Percentiles rank a stretch among this genome's conserved stretches.
Evolutionary conservation across 1,140 invertebrate species (phyloP).

Genomic region (Dreissena polymorpha): DNA sequence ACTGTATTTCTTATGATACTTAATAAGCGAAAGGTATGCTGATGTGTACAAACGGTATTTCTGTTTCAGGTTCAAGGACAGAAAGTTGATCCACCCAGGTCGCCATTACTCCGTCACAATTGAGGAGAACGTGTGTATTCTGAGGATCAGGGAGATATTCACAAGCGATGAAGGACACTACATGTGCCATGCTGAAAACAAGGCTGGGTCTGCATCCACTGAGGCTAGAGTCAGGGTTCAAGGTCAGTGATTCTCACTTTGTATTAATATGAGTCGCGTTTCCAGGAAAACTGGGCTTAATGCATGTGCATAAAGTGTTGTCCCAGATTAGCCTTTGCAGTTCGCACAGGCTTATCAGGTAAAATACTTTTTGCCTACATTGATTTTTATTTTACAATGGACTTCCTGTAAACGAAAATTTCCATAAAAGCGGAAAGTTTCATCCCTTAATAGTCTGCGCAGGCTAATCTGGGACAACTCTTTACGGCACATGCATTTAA

Average conservation of each 20-base stretch:
- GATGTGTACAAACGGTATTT: not conserved
- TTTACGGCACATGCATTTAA: no score
- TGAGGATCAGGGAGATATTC: conserved; percentile 71
- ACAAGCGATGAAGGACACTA: conserved; percentile 98
- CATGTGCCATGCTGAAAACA: conserved; percentile 98
- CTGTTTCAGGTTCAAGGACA: conserved; percentile 74
- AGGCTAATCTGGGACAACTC: no score
- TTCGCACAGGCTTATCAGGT: no score
- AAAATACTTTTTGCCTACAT: no score
- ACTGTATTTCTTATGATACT: no score
- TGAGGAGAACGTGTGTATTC: conserved; percentile 62
- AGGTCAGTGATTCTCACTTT: conserved; percentile 60
- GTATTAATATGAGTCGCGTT: not conserved
- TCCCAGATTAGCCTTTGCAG: no score
- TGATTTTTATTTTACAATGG: no score
- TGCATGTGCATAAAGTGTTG: not conserved
- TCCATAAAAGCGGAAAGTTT: no score
- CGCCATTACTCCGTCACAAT: conserved; percentile 66
- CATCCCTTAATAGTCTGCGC: no score
- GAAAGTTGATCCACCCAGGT: conserved; percentile 69
- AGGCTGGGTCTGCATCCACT: conserved; percentile 85
- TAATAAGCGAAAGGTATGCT: no score
- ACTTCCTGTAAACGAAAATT: no score
- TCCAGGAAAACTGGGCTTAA: not conserved
- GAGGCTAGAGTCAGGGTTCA: conserved; percentile 74